phyloP scores from a whole-genome alignment of 2,113 vertebrate species.

The Amazona guildingii region DNA sequence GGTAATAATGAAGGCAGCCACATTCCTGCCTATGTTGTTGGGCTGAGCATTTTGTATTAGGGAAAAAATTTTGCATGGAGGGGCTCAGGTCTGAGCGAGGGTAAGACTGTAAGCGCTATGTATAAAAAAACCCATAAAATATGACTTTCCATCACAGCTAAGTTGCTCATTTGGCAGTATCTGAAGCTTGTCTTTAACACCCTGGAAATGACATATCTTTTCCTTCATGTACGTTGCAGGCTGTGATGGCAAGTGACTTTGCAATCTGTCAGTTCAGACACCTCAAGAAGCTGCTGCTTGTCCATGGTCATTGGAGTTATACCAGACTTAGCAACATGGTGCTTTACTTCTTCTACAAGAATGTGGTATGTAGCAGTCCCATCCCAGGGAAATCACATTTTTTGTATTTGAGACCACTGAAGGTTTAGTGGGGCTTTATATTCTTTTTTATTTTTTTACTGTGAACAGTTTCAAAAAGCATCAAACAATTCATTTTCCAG shows the following conservation, averaged over 20 bases:
- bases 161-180: not conserved
- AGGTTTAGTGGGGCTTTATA: not conserved
- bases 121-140: not conserved
- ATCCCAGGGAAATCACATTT: not conserved
- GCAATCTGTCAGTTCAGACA: slow-evolving; percentile 82
- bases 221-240: slow-evolving; percentile 38
- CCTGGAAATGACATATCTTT: not conserved
- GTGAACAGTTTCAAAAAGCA: not conserved
- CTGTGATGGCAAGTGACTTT: slow-evolving; percentile 87
- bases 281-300: slow-evolving; percentile 79
- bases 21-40: not conserved
- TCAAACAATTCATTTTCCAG: not conserved
- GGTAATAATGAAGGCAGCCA: not conserved
- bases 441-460: not conserved
- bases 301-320: slow-evolving; percentile 85
- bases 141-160: not conserved
- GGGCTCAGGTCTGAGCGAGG: not conserved
- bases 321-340: slow-evolving; percentile 81
- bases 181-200: not conserved
- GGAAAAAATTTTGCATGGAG: not conserved
- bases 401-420: not conserved
- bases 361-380: slow-evolving; percentile 75
- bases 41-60: not conserved
- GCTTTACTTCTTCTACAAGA: slow-evolving; percentile 86
- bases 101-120: not conserved